Conservation (phyloP, 2,888 invertebrate species). For the Chalcis sispes region DNA sequence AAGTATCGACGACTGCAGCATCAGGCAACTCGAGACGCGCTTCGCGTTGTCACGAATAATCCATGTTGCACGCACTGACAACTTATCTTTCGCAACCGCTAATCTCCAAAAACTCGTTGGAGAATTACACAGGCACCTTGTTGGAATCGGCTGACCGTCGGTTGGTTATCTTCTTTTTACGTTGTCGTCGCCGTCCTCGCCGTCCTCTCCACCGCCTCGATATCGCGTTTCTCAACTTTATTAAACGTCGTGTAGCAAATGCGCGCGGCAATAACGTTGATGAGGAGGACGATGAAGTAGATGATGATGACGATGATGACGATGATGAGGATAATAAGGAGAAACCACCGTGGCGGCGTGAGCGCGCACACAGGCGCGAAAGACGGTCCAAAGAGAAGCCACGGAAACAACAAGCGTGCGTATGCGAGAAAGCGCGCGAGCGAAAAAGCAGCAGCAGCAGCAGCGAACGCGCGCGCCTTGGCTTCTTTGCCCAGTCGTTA, state of each 20-base stretch:
- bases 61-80: slow-evolving; percentile 20
- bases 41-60: slow-evolving; percentile 10
- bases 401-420: too few relatives aligned
- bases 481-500: slow-evolving; percentile 36
- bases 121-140: background rate
- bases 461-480: background rate
- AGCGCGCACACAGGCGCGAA: background rate
- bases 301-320: slow-evolving; percentile 26
- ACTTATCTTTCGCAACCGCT: background rate
- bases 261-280: too few relatives aligned
- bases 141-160: too few relatives aligned
- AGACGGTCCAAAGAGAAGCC: too few relatives aligned
- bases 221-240: too few relatives aligned
- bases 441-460: slow-evolving; percentile 6
- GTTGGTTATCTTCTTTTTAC: too few relatives aligned
- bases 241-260: slow-evolving; percentile 27
- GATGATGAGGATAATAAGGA: slow-evolving; percentile 21
- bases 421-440: background rate
- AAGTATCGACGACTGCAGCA: too few relatives aligned
- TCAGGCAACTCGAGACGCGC: too few relatives aligned
- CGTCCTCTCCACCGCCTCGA: too few relatives aligned
- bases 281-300: slow-evolving; percentile 13
- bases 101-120: too few relatives aligned
- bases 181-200: background rate
- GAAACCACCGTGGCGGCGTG: slow-evolving; percentile 23